Evolutionary conservation across 2,888 invertebrate genomes (phyloP), one percentile per base, ranked within the genome.

Genomic region (Timandra comae): DNA sequence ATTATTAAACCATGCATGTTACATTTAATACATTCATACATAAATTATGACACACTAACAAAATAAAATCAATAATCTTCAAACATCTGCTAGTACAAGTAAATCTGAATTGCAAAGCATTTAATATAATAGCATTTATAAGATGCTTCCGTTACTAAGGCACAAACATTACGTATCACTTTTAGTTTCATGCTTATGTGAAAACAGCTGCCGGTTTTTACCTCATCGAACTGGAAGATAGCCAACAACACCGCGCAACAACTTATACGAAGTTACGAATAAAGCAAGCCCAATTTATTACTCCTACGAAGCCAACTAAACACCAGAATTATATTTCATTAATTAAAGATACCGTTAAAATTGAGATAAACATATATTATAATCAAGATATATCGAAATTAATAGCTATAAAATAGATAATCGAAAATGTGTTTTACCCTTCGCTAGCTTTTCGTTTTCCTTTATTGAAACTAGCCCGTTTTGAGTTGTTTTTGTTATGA

Each of bases 401-500:
- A 29, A 24, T 20, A 8, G 12, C 12, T 27, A 21, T 30, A 11
- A 11, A 11, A 25, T 21, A 13, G 16, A 6, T 7, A 16, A 29
- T 7, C 1, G 3, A 30, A 35, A 16, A 16, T 16, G 3, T 40
- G 43, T 31, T 24, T 63, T 69, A 84, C 84, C 81, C 78, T 49
- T 82, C 79, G 43, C 59, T 73, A 20, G 61, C 50, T 68, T 73
- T 80, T 43, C 76, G 63, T 31, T 74, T 77, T 43, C 76, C 76
- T 67, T 79, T 80, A 52, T 49, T 76, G 36, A 82, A 71, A 62
- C 78, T 82, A 11, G 70, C 46, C 49, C 78, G 66, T 71, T 81
- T 85, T 22, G 74, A 62, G 28, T 72, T 78, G 67, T 78, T 82
- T 63, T 81, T 84, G 52, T 71, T 77, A 43, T 81, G 75, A 46